phyloP scores from a whole-genome alignment of 2,797 vertebrate genomes.

The Xerus rutilus region DNA sequence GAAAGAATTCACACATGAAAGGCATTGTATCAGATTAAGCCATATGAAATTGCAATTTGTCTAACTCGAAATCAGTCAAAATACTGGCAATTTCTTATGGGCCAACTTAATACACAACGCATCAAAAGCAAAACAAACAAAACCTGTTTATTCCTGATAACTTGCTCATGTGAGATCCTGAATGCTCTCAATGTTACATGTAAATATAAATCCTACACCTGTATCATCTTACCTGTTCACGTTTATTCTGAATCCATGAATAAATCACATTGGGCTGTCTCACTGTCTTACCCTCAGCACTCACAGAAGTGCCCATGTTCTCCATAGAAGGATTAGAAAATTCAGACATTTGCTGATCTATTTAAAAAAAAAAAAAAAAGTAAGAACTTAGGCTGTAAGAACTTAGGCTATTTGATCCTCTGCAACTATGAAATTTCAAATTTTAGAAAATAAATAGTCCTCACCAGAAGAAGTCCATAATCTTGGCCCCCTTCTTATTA shows the following conservation, averaged over 20 bases:
- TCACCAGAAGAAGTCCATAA: slow-evolving; percentile 96
- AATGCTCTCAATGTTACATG: not conserved
- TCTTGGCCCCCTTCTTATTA: slow-evolving; percentile 92
- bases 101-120: not conserved
- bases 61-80: slow-evolving; percentile 27
- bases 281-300: slow-evolving; percentile 74
- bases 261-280: slow-evolving; percentile 91
- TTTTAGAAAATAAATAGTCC: slow-evolving; percentile 37
- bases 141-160: slow-evolving; percentile 1
- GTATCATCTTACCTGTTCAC: slow-evolving; percentile 92
- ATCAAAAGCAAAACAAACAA: not conserved
- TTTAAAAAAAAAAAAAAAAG: slow-evolving; percentile 41
- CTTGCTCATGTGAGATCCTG: slow-evolving; percentile 1
- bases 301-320: slow-evolving; percentile 79
- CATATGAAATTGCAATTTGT: not conserved
- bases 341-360: slow-evolving; percentile 73
- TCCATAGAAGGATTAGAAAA: slow-evolving; percentile 74
- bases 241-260: slow-evolving; percentile 94
- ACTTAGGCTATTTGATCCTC: not conserved
- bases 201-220: not conserved
- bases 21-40: not conserved
- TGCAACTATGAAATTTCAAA: slow-evolving; percentile 11
- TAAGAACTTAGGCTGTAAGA: not conserved
- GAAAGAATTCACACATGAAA: slow-evolving; percentile 33
- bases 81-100: slow-evolving; percentile 2